Evolutionary conservation across 2,113 vertebrate species (phyloP), one percentile per base, ranked within the genome.

Genomic region (Siphamia tubifer): DNA sequence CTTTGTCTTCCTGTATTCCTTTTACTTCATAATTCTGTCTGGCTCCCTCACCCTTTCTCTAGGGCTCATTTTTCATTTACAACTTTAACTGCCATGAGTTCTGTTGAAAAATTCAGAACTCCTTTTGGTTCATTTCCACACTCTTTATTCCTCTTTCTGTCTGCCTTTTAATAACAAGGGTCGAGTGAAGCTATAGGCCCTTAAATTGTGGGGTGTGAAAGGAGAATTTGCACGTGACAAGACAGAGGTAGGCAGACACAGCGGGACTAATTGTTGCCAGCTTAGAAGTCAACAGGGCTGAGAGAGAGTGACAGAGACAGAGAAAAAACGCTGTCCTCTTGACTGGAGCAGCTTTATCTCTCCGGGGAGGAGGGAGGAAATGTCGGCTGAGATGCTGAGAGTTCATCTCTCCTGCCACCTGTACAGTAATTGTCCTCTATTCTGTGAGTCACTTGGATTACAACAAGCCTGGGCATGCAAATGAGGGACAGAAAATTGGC

Each of bases 351-450:
- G 54, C 58, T 16, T 56, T 35, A 6, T 74, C 76, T 82, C 74
- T 64, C 57, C 42, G 4, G 61, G 62, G 68, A 52, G 69, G 68
- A 35, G 68, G 43, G 16, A n/a, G 53, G 57, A 66, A 54, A 58
- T 40, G 70, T 54, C 53, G 17, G 28, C 38, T 5, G 64, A 80
- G 69, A 65, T 58, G 67, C 43, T 39, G 47, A 68, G 78, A 63
- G 76, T 81, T 86, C 66, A 74, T 73, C 73, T 82, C 82, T 73
- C 32, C 56, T 52, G 78, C 74, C 79, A 84, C 83, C 81, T 81
- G 78, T 71, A 70, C 69, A 51, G 82, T 90, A 90, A 91, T 87
- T 86, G 79, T 74, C 84, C 87, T 83, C 81, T 77, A 61, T 81
- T 86, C 75, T 61, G 62, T 17, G 53, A 87, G 75, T 80, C 85